Evolutionary conservation across 2,113 vertebrate species (phyloP).

Genomic region (Theristicus caerulescens): DNA sequence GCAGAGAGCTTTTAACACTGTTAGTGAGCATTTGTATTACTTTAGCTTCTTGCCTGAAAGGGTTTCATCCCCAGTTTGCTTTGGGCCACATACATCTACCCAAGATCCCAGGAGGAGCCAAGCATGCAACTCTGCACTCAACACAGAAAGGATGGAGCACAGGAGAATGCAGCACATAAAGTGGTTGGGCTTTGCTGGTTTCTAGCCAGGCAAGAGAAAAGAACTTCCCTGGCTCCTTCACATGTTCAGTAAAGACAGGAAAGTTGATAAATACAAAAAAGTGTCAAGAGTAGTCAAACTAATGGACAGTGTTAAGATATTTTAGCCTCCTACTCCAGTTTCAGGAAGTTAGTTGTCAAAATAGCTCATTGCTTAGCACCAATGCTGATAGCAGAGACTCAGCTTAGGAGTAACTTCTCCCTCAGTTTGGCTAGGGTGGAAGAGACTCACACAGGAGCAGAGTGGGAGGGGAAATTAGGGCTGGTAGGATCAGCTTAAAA

Average conservation of each 20-base stretch:
- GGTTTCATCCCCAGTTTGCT: background rate
- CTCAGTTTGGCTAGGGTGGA: background rate
- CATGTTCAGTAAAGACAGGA: background rate
- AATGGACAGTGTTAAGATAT: background rate
- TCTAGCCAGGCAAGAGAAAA: background rate
- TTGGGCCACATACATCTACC: background rate
- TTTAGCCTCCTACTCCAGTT: background rate
- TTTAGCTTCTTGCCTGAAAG: background rate
- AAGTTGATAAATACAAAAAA: background rate
- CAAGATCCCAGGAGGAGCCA: background rate
- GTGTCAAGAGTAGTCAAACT: background rate
- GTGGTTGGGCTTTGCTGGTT: background rate
- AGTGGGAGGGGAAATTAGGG: background rate
- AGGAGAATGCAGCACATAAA: background rate
- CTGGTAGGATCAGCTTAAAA: background rate
- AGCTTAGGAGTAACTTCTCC: background rate
- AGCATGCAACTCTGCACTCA: background rate
- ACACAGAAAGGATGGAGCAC: background rate
- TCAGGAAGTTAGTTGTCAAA: background rate
- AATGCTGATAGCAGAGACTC: background rate
- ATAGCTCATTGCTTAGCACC: background rate
- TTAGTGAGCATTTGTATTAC: background rate
- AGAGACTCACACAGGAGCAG: background rate
- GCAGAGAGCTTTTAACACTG: background rate
- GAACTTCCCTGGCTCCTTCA: background rate